These are phyloP conservation scores for Tangara arthus DNA, from an alignment of 2,797 vertebrate genomes.

Conservation along the genomic window DNA sequence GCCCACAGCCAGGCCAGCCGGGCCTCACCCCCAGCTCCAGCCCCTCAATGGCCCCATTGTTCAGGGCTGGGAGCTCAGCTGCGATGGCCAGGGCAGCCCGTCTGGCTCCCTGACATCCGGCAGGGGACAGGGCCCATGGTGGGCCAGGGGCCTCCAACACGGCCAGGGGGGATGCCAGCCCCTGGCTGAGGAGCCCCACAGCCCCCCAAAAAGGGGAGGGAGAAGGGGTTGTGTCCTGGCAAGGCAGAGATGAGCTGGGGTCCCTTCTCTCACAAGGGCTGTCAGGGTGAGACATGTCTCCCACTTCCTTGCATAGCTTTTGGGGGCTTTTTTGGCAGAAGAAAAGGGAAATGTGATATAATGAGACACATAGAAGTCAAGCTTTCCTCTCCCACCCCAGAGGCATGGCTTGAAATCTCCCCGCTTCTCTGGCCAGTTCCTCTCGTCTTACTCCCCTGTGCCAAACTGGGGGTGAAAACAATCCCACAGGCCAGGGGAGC, in stretches of 20 bases:
- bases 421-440: fast-evolving
- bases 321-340: neutral
- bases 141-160: neutral
- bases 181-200: fast-evolving
- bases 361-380: fast-evolving
- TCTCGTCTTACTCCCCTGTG: fast-evolving
- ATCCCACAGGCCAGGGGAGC: neutral
- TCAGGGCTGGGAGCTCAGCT: constrained; percentile 23
- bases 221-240: fast-evolving
- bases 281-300: fast-evolving
- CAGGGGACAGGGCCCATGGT: neutral
- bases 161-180: neutral
- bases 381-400: neutral
- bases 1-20: constrained; percentile 15
- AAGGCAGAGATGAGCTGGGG: neutral
- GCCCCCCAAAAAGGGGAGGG: fast-evolving
- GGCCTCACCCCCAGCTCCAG: constrained; percentile 31
- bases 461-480: neutral
- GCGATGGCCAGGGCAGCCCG: neutral
- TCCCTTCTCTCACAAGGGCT: neutral
- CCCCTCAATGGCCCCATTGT: constrained; percentile 74
- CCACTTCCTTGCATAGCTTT: neutral
- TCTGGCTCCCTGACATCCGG: constrained; percentile 51
- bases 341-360: neutral
- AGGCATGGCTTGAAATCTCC: neutral